These are phyloP conservation scores for Hyphantria cunea DNA, from an alignment of 1,140 invertebrate species.

Conservation along the genomic window DNA sequence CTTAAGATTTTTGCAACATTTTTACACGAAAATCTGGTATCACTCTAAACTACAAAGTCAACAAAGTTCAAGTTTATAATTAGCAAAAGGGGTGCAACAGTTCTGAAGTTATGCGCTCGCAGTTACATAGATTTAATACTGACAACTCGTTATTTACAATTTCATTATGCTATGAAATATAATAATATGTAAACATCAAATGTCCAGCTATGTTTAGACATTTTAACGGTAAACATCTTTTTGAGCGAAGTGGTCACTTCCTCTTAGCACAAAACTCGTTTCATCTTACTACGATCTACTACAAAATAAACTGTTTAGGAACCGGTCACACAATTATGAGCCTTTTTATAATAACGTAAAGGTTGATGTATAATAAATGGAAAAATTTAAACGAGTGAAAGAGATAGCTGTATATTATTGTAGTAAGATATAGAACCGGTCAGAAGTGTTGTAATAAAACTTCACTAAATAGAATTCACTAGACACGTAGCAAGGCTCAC, in stretches of 20 bases:
- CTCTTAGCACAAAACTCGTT: conserved; percentile 68
- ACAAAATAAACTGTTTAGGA: conserved; percentile 34
- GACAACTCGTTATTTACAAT: too few species aligned
- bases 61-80: too few species aligned
- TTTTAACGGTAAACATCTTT: conserved; percentile 67
- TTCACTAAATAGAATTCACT: conserved; percentile 5
- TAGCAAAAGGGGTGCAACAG: too few species aligned
- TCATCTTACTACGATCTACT: conserved; percentile 74
- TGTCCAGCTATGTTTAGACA: conserved; percentile 42
- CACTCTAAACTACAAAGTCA: too few species aligned
- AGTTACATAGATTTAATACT: too few species aligned
- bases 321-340: conserved; percentile 3
- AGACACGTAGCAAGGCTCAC: conserved; percentile 10
- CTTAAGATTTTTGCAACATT: too few species aligned
- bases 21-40: too few species aligned
- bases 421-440: conserved; percentile 23
- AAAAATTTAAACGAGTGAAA: conserved; percentile 5
- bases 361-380: neutral
- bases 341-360: conserved; percentile 1
- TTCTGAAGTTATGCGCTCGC: too few species aligned
- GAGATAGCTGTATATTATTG: conserved; percentile 12
- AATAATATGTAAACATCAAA: neutral
- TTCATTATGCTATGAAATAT: neutral
- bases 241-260: conserved; percentile 58
- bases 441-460: conserved; percentile 18